These are phyloP conservation scores for Clarias pachynema DNA, from an alignment of 2,797 vertebrate genomes.

Conservation along the genomic window DNA sequence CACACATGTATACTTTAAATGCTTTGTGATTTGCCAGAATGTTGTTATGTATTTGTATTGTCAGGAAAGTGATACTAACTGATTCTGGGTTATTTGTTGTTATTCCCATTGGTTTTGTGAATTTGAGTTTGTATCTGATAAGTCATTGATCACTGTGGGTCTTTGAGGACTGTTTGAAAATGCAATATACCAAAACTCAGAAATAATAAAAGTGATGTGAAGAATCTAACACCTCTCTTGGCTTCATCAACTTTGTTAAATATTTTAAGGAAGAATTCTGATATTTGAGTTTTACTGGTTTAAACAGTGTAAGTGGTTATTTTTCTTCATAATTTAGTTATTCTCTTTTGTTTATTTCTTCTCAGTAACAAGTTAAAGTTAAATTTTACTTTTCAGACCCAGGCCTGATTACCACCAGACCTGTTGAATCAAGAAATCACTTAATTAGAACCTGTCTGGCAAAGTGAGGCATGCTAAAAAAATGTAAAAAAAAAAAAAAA, in stretches of 20 bases:
- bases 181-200: constrained; percentile 50
- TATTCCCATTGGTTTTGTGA: constrained; percentile 25
- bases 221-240: background rate
- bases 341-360: background rate
- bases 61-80: background rate
- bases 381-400: too few species aligned
- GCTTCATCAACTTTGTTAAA: background rate
- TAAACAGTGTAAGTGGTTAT: background rate
- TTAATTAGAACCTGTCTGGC: too few species aligned
- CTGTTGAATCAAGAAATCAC: too few species aligned
- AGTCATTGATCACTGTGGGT: constrained; percentile 49
- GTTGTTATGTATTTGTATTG: background rate
- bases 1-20: background rate
- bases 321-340: background rate
- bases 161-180: constrained; percentile 41
- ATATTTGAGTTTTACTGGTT: background rate
- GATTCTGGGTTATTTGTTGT: constrained; percentile 18
- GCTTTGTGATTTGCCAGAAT: constrained; percentile 15
- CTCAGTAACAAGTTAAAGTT: background rate
- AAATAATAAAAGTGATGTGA: constrained; percentile 50
- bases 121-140: constrained; percentile 51
- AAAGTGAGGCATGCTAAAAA: too few species aligned
- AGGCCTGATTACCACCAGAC: too few species aligned
- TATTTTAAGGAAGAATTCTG: background rate
- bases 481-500: too few species aligned